phyloP scores from a whole-genome alignment of 2,113 vertebrate species.

The Otis tarda region DNA sequence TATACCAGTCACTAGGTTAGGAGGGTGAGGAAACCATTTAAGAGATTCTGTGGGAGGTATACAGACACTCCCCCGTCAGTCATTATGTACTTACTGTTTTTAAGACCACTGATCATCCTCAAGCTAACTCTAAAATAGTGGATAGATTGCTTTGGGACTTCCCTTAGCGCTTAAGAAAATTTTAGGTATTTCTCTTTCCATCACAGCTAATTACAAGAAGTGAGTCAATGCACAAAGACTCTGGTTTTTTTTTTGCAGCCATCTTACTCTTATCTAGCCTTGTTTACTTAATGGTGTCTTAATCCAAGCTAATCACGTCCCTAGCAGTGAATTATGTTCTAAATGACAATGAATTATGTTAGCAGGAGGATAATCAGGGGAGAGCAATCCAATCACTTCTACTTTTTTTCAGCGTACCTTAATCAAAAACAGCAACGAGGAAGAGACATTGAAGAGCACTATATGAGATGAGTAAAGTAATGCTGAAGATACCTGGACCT shows the following conservation, averaged over 20 bases:
- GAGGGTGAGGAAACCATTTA: background rate
- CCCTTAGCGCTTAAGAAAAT: background rate
- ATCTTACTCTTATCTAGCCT: background rate
- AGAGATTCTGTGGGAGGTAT: background rate
- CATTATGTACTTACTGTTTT: background rate
- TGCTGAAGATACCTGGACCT: background rate
- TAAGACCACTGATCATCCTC: background rate
- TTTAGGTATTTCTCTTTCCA: background rate
- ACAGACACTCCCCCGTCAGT: background rate
- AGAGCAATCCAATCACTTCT: background rate
- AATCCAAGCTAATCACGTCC: slow-evolving; percentile 22
- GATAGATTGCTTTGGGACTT: background rate
- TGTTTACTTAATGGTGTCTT: slow-evolving; percentile 43
- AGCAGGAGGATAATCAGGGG: background rate
- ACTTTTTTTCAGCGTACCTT: background rate
- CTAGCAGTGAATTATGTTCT: slow-evolving; percentile 17
- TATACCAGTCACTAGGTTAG: background rate
- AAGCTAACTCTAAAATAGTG: background rate
- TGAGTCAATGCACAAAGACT: background rate
- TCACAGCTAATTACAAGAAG: background rate
- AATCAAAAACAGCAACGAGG: background rate
- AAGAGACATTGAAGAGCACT: background rate
- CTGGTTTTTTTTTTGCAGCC: background rate
- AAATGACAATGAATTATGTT: slow-evolving; percentile 44
- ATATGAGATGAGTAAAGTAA: background rate